Base-by-base conservation (phyloP, 2,113 vertebrate genomes). In the Burhinus oedicnemus region DNA sequence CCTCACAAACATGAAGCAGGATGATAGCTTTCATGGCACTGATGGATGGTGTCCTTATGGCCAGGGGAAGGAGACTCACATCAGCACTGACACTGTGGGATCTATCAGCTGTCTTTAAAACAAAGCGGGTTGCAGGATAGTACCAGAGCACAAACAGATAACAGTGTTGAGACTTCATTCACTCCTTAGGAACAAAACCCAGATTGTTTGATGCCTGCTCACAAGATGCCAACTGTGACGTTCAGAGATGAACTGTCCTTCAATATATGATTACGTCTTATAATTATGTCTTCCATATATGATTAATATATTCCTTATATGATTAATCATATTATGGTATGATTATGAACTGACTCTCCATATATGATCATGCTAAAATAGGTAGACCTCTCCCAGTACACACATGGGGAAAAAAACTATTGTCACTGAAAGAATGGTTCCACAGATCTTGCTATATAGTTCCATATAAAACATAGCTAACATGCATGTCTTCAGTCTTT, bases 11-110 rank as follows among this genome's bases (percentile, higher is more conserved):
- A 34, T 4, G 72, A 70, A 91, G 52, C 57, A 52, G n/a, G 16
- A 71, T 71, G 80, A 84, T 85, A 95, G 51, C 54, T 95, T 83
- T 95, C 83, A 91, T 76, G 61, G 94, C 91, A 87, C 95, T 96
- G 95, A 97, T 93, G 81, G 89, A 95, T 95, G 58, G 27, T 89
- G 87, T 93, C 89, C 93, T 97, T 95, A 95, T 3, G 9, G 66
- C 36, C 87, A 74, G 87, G 42, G 83, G 70, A 96, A 95, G 78
- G 66, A 85, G 77, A 93, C 36, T 84, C 13, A n/a, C 57, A 45
- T 82, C 87, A 95, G 30, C 74, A 80, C 34, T 79, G 92, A 82
- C 66, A 70, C 44, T 38, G 21, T 36, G 52, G 80, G 74, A 91
- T 80, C 86, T 52, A 82, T 79, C 77, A 93, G 52, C 74, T 83